Conservation (phyloP, 2,888 invertebrate species). For the Polydrusus pterygomalis region DNA sequence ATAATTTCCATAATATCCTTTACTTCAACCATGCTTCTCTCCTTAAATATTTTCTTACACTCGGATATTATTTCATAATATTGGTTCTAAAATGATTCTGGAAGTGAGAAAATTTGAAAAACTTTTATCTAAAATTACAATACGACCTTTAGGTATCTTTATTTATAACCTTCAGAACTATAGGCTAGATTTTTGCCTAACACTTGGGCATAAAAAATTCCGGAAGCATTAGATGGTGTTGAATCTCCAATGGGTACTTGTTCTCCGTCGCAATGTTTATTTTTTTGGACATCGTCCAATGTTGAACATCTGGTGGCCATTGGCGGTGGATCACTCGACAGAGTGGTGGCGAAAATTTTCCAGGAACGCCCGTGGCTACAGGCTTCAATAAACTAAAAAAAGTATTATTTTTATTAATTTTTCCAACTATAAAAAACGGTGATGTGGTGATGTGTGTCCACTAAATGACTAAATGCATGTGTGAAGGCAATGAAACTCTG, state of each 20-base stretch:
- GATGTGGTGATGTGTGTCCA: no score
- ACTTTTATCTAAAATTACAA: no score
- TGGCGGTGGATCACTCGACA: conserved; percentile 75
- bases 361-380: conserved; percentile 83
- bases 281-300: conserved; percentile 72
- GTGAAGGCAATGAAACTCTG: no score
- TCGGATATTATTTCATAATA: no score
- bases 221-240: conserved; percentile 60
- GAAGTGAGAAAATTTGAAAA: no score
- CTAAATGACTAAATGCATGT: no score
- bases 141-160: background rate
- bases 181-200: conserved; percentile 33
- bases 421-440: no score
- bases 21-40: no score
- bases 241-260: conserved; percentile 61
- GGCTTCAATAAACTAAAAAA: conserved; percentile 72
- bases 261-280: conserved; percentile 58
- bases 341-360: conserved; percentile 78
- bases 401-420: no score
- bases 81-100: no score
- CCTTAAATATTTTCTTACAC: no score
- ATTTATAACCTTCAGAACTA: conserved; percentile 2
- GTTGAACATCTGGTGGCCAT: conserved; percentile 75
- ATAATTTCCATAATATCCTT: no score
- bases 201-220: conserved; percentile 62